Evolutionary conservation across 53 echinoderm and acorn worm species (phyloP).

Genomic region (Crossaster papposus): DNA sequence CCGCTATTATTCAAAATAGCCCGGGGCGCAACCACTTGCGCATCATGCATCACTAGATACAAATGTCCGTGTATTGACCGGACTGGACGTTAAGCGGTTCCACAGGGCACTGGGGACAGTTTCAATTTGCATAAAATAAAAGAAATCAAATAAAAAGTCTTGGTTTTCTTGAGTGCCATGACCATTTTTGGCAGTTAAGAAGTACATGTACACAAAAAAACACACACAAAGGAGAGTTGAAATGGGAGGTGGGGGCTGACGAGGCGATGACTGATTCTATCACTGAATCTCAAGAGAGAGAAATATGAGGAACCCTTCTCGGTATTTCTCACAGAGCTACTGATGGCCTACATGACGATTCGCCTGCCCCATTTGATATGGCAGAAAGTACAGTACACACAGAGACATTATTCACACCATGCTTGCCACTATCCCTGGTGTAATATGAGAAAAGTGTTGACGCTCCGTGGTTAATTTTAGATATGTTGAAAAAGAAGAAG

Average conservation of each 20-base stretch:
- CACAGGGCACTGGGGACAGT: neutral
- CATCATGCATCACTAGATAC: slow-evolving; percentile 37
- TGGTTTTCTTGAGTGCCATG: neutral
- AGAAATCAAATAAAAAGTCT: neutral
- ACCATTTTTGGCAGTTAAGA: slow-evolving; percentile 5
- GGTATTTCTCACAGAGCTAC: neutral
- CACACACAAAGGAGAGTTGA: neutral
- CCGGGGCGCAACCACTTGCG: slow-evolving; percentile 16
- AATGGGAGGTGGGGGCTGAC: neutral
- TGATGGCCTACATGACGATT: neutral
- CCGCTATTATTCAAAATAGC: slow-evolving; percentile 42
- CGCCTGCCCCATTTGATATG: neutral
- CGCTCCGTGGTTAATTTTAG: neutral
- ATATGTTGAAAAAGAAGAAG: neutral
- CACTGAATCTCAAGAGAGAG: slow-evolving; percentile 10
- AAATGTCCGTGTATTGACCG: slow-evolving; percentile 43
- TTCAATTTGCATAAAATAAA: slow-evolving; percentile 27
- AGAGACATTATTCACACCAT: neutral
- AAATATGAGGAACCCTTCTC: slow-evolving; percentile 22
- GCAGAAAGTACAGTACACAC: slow-evolving; percentile 20
- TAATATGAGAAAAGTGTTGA: slow-evolving; percentile 33
- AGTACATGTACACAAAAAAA: neutral
- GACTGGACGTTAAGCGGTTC: slow-evolving; percentile 29
- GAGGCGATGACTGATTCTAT: slow-evolving; percentile 3
- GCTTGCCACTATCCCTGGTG: neutral